Percentiles rank a stretch among this genome's conserved stretches.
phyloP scores from a whole-genome alignment of 2,113 vertebrate species.

The Barnardius zonarius region DNA sequence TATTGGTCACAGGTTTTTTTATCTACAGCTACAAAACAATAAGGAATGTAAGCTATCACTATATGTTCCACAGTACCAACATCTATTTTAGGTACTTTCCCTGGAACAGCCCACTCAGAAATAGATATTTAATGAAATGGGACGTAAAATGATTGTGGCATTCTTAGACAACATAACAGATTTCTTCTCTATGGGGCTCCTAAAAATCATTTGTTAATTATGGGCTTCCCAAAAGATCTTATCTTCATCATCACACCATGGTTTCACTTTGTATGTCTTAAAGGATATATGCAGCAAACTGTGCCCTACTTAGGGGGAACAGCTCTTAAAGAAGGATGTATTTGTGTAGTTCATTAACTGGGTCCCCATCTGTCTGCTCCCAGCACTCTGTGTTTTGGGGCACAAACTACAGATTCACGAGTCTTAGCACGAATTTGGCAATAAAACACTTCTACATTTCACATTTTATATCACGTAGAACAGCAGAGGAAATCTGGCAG shows the following conservation, averaged over 20 bases:
- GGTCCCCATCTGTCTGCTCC: neutral
- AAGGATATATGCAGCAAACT: neutral
- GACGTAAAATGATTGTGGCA: fast-evolving
- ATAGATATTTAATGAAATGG: neutral
- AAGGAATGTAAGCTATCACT: neutral
- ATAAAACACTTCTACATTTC: neutral
- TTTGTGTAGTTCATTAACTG: neutral
- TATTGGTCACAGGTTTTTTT: neutral
- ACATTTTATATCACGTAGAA: neutral
- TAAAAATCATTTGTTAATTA: neutral
- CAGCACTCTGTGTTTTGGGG: neutral
- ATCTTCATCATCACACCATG: neutral
- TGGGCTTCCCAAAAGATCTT: neutral
- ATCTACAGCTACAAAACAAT: neutral
- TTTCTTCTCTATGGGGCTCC: neutral
- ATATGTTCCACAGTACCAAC: neutral
- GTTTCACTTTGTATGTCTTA: neutral
- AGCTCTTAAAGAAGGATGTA: neutral
- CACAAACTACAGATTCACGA: neutral
- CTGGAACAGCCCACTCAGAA: neutral
- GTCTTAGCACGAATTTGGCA: neutral
- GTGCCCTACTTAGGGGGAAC: neutral
- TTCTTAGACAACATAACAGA: neutral
- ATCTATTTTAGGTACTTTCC: neutral
- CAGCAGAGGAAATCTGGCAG: neutral